Evolutionary conservation across 2,888 invertebrate genomes (phyloP).

Genomic region (Acanthosepion lycidas): DNA sequence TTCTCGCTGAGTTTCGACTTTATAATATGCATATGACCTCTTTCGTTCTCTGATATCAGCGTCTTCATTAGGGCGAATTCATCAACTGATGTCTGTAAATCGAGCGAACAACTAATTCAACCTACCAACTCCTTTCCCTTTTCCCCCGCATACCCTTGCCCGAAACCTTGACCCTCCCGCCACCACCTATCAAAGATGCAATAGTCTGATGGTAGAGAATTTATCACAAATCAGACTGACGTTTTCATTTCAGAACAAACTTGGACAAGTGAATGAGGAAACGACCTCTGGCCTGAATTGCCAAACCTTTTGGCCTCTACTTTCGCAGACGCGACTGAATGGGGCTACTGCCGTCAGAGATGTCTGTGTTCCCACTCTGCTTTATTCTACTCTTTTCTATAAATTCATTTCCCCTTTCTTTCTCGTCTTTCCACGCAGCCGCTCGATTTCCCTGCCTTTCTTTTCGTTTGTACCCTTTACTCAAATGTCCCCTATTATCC

Average conservation of each 20-base stretch:
- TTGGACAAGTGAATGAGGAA: background rate
- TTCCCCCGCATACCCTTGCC: background rate
- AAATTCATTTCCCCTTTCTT: no score
- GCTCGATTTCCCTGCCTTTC: no score
- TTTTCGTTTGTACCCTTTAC: no score
- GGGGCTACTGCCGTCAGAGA: background rate
- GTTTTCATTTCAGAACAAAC: background rate
- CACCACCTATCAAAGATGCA: background rate
- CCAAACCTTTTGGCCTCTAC: background rate
- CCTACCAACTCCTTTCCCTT: background rate
- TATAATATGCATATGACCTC: background rate
- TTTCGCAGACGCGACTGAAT: background rate
- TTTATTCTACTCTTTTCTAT: no score
- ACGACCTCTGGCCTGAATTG: background rate
- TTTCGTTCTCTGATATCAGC: background rate
- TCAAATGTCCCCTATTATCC: background rate
- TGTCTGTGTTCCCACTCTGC: no score
- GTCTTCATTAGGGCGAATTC: constrained; percentile 21
- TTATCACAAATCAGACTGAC: background rate
- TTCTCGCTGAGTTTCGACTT: background rate
- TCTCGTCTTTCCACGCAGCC: background rate
- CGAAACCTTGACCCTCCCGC: background rate
- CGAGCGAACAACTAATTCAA: background rate
- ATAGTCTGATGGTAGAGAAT: constrained; percentile 9
- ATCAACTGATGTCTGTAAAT: constrained; percentile 6